phyloP scores from a whole-genome alignment of 2,113 vertebrate species.

The Rhadina sibilatrix region DNA sequence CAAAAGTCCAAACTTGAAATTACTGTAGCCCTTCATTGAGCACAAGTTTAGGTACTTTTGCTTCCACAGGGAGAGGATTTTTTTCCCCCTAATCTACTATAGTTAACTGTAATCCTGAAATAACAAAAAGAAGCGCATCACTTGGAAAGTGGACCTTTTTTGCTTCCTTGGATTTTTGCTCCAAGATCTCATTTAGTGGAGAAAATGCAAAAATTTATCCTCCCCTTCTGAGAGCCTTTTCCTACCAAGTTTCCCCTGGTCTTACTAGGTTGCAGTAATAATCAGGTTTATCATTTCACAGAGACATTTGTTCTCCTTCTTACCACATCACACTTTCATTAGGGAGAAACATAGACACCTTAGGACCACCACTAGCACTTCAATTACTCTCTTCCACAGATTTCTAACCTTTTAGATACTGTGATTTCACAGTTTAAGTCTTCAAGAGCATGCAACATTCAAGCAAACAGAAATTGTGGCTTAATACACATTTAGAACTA shows the following conservation, averaged over 20 bases:
- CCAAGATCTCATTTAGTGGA: neutral
- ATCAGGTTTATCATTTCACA: neutral
- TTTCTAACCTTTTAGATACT: neutral
- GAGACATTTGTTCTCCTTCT: neutral
- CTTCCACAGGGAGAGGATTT: neutral
- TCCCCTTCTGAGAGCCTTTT: neutral
- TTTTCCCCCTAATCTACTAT: neutral
- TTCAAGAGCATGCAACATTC: neutral
- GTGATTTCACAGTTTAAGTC: neutral
- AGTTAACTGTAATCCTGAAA: neutral
- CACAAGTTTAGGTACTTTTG: neutral
- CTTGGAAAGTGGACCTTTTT: neutral
- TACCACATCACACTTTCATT: neutral
- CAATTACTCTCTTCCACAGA: neutral
- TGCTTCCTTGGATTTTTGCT: neutral
- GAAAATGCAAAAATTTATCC: neutral
- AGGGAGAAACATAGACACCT: neutral
- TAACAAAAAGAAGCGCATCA: fast-evolving
- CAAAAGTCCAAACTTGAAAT: neutral
- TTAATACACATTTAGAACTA: neutral
- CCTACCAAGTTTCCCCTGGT: neutral
- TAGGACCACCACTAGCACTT: neutral
- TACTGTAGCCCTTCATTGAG: neutral
- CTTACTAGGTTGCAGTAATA: neutral
- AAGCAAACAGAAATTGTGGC: neutral